phyloP scores from a whole-genome alignment of 2,797 vertebrate species.

The Catostomus latipinnis region DNA sequence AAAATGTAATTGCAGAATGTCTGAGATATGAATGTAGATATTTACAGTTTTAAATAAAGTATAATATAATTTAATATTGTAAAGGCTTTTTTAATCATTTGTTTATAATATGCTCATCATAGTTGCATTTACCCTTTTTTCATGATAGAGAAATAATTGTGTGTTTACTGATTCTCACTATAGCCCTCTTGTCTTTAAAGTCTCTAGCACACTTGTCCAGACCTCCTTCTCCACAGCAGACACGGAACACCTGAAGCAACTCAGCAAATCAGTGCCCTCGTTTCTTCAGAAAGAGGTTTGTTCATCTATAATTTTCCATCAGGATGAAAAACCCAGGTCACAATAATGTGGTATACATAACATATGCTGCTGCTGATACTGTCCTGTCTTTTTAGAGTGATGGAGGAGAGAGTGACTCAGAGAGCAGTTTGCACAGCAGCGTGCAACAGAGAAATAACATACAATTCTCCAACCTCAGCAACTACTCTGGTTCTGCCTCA shows the following conservation, averaged over 20 bases:
- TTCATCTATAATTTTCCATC: background rate
- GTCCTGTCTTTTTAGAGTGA: constrained; percentile 85
- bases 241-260: constrained; percentile 86
- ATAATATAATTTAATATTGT: too few species aligned
- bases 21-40: background rate
- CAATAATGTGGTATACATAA: background rate
- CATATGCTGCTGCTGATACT: constrained; percentile 55
- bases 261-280: constrained; percentile 94
- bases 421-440: constrained; percentile 80
- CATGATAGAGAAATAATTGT: background rate
- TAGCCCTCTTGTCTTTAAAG: constrained; percentile 66
- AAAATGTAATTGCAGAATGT: background rate
- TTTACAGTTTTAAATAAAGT: background rate
- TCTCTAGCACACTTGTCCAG: constrained; percentile 76
- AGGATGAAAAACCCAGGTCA: background rate
- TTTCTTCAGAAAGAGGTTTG: constrained; percentile 91
- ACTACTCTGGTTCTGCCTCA: constrained; percentile 87
- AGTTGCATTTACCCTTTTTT: background rate
- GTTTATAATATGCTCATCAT: too few species aligned
- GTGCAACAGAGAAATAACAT: constrained; percentile 81
- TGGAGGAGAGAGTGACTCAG: constrained; percentile 84
- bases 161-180: background rate
- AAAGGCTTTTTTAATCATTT: constrained; percentile 21
- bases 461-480: constrained; percentile 88
- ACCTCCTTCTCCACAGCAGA: constrained; percentile 79